A percentile compares a stretch with the other conserved stretches of the same genome.
These are phyloP conservation scores for Saccostrea glomerata DNA, from an alignment of 1,140 invertebrate genomes.

Conservation along the genomic window DNA sequence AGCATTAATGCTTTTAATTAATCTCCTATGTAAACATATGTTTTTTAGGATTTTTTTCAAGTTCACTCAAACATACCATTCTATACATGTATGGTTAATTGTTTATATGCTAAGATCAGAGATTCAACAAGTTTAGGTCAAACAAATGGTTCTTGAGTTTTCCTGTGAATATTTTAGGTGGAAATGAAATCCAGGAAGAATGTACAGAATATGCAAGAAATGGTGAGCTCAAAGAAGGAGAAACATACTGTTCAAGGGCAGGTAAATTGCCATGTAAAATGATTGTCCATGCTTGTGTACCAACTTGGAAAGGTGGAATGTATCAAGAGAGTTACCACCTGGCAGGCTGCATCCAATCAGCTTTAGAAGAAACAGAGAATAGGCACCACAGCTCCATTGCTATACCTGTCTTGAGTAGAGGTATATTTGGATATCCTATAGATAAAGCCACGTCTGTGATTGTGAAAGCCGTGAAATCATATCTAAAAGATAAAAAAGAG, in stretches of 20 bases:
- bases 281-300: slow-evolving; percentile 69
- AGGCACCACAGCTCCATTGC: slow-evolving; percentile 53
- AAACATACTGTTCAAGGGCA: slow-evolving; percentile 55
- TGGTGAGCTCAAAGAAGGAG: slow-evolving; percentile 54
- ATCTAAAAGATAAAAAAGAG: slow-evolving; percentile 37
- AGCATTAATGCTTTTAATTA: too few relatives aligned
- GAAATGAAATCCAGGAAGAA: slow-evolving; percentile 58
- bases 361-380: slow-evolving; percentile 42
- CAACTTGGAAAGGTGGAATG: slow-evolving; percentile 62
- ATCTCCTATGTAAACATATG: too few relatives aligned
- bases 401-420: slow-evolving; percentile 68
- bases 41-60: too few relatives aligned
- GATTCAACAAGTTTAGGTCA: too few relatives aligned
- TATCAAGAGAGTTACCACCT: slow-evolving; percentile 44
- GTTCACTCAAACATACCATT: too few relatives aligned
- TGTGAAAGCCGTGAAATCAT: slow-evolving; percentile 41
- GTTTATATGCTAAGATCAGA: too few relatives aligned
- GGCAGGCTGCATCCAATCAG: not conserved
- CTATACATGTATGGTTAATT: too few relatives aligned
- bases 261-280: slow-evolving; percentile 64
- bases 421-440: slow-evolving; percentile 66
- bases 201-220: slow-evolving; percentile 55
- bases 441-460: slow-evolving; percentile 51
- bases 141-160: too few relatives aligned
- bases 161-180: slow-evolving; percentile 46